Percentiles rank a stretch among this genome's conserved stretches.
phyloP scores from a whole-genome alignment of 1,140 invertebrate genomes.

The Trachymyrmex septentrionalis region DNA sequence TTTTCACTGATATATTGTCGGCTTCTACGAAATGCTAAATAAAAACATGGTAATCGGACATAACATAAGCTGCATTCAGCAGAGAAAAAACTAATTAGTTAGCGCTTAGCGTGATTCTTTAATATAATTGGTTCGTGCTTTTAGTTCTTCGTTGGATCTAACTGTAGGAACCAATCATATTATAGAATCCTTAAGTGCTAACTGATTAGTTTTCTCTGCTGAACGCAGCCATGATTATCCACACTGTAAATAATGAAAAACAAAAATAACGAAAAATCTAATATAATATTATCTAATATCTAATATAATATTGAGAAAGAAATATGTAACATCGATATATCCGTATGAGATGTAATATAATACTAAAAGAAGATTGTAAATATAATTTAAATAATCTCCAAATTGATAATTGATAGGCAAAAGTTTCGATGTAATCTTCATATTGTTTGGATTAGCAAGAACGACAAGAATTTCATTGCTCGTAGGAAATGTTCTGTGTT shows the following conservation, averaged over 20 bases:
- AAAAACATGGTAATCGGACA: background rate
- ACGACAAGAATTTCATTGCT: background rate
- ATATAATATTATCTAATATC: no score
- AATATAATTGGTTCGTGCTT: no score
- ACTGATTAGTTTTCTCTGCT: no score
- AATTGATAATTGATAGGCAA: no score
- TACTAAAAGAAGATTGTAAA: background rate
- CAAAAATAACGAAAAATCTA: background rate
- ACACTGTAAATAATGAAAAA: background rate
- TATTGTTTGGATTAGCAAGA: background rate
- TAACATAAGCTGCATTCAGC: background rate
- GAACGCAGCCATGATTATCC: no score
- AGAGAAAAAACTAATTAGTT: no score
- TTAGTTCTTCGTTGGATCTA: no score
- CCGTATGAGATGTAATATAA: background rate
- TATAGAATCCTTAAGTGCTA: no score
- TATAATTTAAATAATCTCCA: no score
- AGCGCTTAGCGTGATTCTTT: no score
- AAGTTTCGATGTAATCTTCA: background rate
- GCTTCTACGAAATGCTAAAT: background rate
- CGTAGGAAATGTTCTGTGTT: constrained; percentile 2
- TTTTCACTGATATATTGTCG: background rate
- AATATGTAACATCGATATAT: background rate
- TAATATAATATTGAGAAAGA: no score
- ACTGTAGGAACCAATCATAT: no score